A percentile compares a stretch with the other conserved stretches of the same genome.
phyloP scores from a whole-genome alignment of 2,797 vertebrate genomes.

The Pristis pectinata region DNA sequence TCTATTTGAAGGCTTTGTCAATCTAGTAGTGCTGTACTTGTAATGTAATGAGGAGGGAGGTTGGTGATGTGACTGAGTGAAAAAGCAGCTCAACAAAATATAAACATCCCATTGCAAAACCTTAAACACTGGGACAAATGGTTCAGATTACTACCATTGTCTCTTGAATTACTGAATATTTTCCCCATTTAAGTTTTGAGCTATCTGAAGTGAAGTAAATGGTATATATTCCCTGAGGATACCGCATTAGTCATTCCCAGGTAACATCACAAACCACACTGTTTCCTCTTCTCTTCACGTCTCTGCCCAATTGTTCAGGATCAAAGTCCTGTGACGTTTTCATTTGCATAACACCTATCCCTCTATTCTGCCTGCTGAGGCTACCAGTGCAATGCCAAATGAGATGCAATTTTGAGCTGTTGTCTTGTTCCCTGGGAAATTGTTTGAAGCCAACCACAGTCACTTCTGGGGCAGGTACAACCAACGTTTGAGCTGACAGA shows the following conservation, averaged over 20 bases:
- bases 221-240: not conserved
- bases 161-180: not conserved
- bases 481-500: not conserved
- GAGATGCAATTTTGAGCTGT: not conserved
- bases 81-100: not conserved
- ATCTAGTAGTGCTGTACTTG: not conserved
- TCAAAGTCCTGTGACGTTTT: not conserved
- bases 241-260: not conserved
- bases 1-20: not conserved
- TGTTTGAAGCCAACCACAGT: not conserved
- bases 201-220: not conserved
- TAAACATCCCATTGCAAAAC: not conserved
- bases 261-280: not conserved
- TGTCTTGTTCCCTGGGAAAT: not conserved
- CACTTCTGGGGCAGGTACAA: not conserved
- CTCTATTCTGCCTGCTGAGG: not conserved
- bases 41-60: not conserved
- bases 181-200: not conserved
- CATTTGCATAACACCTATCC: not conserved
- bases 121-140: not conserved
- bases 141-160: not conserved
- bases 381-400: not conserved
- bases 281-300: not conserved
- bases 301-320: not conserved
- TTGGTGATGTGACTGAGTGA: no score